Evolutionary conservation across 2,113 vertebrate genomes (phyloP).

Genomic region (Tringa solitaria): DNA sequence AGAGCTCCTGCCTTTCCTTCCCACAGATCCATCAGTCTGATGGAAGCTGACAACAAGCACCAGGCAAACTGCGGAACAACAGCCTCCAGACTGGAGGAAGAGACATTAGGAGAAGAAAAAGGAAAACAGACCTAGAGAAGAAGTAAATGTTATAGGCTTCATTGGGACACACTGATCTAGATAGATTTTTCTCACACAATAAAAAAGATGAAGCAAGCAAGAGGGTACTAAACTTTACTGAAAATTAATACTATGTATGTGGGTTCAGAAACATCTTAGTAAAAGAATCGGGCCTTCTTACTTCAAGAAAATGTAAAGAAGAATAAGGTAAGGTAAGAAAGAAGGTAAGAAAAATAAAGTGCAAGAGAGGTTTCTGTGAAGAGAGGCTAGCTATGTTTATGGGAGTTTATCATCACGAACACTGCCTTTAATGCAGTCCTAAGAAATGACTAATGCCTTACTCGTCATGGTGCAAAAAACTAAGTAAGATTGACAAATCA

Average conservation of each 20-base stretch:
- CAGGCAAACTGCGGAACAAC: background rate
- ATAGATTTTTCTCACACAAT: background rate
- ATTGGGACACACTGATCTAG: background rate
- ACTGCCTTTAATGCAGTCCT: background rate
- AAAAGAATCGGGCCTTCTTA: constrained; percentile 14
- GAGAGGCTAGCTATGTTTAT: background rate
- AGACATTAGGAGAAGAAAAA: background rate
- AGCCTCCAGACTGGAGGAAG: background rate
- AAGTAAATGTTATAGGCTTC: background rate
- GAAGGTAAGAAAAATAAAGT: background rate
- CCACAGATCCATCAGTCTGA: background rate
- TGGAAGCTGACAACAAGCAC: background rate
- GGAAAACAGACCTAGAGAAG: background rate
- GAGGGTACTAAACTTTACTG: background rate
- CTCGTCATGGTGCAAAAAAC: background rate
- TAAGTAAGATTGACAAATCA: background rate
- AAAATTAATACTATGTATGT: background rate
- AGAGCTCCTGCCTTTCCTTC: background rate
- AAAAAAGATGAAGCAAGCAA: background rate
- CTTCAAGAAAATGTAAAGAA: constrained; percentile 43
- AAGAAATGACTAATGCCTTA: background rate
- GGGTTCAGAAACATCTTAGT: background rate
- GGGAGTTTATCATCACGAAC: constrained; percentile 29
- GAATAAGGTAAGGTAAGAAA: no score
- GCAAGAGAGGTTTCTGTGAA: background rate